Base-by-base conservation (phyloP, 2,888 invertebrate species). In the Zaprionus obscuricornis region DNA sequence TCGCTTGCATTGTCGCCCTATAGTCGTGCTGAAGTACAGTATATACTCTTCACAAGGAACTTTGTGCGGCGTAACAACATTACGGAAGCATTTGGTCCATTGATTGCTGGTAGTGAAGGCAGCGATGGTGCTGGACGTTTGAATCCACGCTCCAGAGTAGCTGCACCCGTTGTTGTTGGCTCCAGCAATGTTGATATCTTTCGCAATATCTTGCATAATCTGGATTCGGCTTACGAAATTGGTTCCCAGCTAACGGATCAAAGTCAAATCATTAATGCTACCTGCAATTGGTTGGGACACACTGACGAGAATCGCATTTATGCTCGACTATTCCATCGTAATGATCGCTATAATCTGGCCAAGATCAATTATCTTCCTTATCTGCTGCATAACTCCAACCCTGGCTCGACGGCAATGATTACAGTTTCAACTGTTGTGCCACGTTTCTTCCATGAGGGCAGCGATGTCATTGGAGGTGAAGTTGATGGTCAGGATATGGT, bases 231-330 rank as follows among this genome's bases (percentile, higher is more conserved):
- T 49, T 98, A 97, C 88, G 99, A 99, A 91, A 94, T 99, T 37
- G 98, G 98, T 0, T 98, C 98, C 0, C 98, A 99, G 85, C 92
- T 98, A 11, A 95, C 95, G 85, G 98, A 98, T 88, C 98, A 98
- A 88, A 97, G 98, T 84, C 95, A 96, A 91, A 91, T 93, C 11
- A 94, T 99, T n/a, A 96, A 98, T 88, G 98, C 97, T 74, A 95
- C 97, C 0, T 96, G 93, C 87, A 99, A 99, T 88, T 99, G 97
- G 96, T 93, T 99, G 78, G 97, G 98, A 2, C 93, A 91, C 64
- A 92, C 92, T 0, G 93, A 93, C 57, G 95, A 96, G 87, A 93
- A 94, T 67, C 93, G 93, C 83, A 94, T 97, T 17, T 95, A 94
- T 71, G 92, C 93, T 14, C 91, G 96, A 84, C 88, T 96, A 11